Evolutionary conservation across 2,888 invertebrate genomes (phyloP).

Genomic region (Cheilosia grossa): DNA sequence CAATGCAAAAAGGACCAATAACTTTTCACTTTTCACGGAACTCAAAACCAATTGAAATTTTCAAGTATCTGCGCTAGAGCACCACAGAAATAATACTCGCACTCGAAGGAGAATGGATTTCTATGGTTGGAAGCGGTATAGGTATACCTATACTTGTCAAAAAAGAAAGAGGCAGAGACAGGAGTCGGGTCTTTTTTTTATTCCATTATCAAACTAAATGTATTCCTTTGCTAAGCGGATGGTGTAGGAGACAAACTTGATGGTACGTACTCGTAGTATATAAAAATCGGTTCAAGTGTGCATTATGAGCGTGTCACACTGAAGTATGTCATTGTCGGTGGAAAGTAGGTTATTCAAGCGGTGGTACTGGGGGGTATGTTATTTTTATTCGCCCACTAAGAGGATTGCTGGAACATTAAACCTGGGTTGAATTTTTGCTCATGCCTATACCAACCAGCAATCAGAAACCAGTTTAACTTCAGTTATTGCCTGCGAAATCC

Average conservation of each 20-base stretch:
- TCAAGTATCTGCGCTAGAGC: constrained; percentile 57
- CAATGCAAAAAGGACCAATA: constrained; percentile 66
- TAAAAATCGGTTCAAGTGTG: constrained; percentile 29
- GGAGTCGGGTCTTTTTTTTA: constrained; percentile 15
- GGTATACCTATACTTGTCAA: neutral
- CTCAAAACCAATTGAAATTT: constrained; percentile 67
- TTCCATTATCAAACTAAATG: constrained; percentile 66
- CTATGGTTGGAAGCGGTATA: constrained; percentile 1
- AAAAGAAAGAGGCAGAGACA: constrained; percentile 35
- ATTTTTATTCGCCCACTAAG: too few relatives aligned
- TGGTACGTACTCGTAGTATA: neutral
- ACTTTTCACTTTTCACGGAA: constrained; percentile 61
- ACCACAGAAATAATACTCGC: constrained; percentile 59
- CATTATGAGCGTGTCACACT: constrained; percentile 31
- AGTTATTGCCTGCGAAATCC: neutral
- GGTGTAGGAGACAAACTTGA: constrained; percentile 27
- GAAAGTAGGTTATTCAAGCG: constrained; percentile 28
- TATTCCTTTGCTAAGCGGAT: constrained; percentile 41
- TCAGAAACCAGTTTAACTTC: neutral
- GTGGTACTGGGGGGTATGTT: neutral
- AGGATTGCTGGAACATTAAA: neutral
- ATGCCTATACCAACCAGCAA: too few relatives aligned
- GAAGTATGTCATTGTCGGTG: constrained; percentile 15
- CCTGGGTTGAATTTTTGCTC: too few relatives aligned
- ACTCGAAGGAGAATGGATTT: constrained; percentile 55